Percentiles rank a stretch among this genome's conserved stretches.
phyloP scores from a whole-genome alignment of 2,113 vertebrate species.

The Cololabis saira region DNA sequence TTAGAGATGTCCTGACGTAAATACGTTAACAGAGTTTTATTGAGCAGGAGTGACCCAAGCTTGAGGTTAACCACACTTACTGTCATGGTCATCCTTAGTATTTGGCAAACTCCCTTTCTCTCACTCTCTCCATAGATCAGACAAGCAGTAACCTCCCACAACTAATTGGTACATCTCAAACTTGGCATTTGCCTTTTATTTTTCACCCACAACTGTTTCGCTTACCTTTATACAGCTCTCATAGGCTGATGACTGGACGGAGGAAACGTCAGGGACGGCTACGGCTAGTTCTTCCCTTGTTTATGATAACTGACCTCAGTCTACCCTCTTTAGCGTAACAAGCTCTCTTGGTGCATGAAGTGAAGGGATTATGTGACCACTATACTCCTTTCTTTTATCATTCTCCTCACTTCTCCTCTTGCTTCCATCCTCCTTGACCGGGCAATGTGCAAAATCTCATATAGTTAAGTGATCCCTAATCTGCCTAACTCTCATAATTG shows the following conservation, averaged over 20 bases:
- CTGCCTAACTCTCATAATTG: constrained; percentile 92
- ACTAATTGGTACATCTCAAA: constrained; percentile 49
- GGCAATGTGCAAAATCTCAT: constrained; percentile 85
- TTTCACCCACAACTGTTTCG: constrained; percentile 18
- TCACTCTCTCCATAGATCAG: constrained; percentile 55
- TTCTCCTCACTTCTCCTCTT: constrained; percentile 15
- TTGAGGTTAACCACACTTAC: constrained; percentile 78
- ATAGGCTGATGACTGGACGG: constrained; percentile 6
- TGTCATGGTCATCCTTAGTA: constrained; percentile 51
- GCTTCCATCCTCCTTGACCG: constrained; percentile 63
- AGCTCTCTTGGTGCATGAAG: constrained; percentile 40
- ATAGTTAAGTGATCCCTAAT: constrained; percentile 77
- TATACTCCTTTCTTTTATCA: constrained; percentile 29
- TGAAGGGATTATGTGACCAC: constrained; percentile 65
- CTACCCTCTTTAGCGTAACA: constrained; percentile 30
- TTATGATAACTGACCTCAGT: constrained; percentile 50
- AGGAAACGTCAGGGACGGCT: constrained; percentile 27
- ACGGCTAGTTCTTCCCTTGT: constrained; percentile 6
- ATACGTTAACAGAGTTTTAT: constrained; percentile 46
- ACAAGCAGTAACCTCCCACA: constrained; percentile 51
- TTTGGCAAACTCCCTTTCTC: constrained; percentile 51
- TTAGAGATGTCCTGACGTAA: constrained; percentile 38
- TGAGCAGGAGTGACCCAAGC: constrained; percentile 58
- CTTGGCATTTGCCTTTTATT: constrained; percentile 27
- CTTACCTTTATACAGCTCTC: constrained; percentile 36